These are phyloP conservation scores for Arenaria interpres DNA, from an alignment of 2,113 vertebrate genomes.

Conservation along the genomic window DNA sequence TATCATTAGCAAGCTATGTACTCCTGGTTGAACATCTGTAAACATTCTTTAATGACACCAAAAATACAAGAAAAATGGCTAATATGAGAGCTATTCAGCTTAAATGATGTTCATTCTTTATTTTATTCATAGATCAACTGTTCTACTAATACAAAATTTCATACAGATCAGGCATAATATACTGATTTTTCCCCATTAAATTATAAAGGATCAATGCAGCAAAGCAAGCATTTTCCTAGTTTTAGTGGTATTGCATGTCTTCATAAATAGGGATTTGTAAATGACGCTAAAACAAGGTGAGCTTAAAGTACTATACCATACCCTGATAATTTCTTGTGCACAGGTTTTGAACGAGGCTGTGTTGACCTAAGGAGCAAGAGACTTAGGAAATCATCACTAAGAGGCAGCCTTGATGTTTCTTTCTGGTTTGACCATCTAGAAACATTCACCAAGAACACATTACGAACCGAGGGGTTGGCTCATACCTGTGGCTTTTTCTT, in stretches of 20 bases:
- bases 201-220: background rate
- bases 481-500: background rate
- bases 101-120: background rate
- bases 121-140: background rate
- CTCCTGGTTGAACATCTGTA: background rate
- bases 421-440: background rate
- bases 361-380: background rate
- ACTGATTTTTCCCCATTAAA: background rate
- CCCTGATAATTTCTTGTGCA: background rate
- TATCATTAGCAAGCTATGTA: background rate
- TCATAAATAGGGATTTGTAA: background rate
- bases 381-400: background rate
- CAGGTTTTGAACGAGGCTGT: background rate
- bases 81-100: background rate
- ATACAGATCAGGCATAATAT: background rate
- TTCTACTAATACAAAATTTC: background rate
- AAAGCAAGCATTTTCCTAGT: background rate
- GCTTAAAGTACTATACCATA: background rate
- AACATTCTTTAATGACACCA: background rate
- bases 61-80: background rate
- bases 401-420: rapidly evolving
- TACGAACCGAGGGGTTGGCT: rapidly evolving
- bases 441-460: background rate
- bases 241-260: background rate
- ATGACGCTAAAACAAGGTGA: background rate